phyloP scores from a whole-genome alignment of 2,888 invertebrate genomes.

The Nemurella pictetii region DNA sequence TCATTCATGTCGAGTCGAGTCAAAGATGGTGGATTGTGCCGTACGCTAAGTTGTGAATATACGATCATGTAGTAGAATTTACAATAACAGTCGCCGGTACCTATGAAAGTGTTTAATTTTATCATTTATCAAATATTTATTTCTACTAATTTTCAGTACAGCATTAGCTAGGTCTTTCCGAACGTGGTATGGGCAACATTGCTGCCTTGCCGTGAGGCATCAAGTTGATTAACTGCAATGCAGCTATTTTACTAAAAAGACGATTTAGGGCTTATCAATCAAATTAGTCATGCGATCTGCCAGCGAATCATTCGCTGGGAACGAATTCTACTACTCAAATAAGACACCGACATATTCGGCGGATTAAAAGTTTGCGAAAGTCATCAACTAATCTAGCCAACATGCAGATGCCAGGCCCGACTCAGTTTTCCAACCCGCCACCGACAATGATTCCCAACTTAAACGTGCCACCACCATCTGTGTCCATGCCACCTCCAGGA shows the following conservation, averaged over 20 bases:
- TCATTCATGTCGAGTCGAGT: background rate
- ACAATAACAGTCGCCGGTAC: background rate
- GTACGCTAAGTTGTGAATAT: background rate
- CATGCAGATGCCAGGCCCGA: conserved; percentile 37
- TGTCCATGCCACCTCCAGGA: conserved; percentile 40
- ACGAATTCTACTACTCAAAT: background rate
- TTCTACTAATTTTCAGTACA: background rate
- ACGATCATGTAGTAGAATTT: background rate
- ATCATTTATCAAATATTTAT: background rate
- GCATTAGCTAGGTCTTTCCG: background rate
- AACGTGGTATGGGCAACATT: background rate
- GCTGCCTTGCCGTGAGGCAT: background rate
- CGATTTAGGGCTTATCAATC: background rate
- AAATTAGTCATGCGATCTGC: background rate
- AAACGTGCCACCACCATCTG: conserved; percentile 51
- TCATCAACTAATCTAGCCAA: background rate
- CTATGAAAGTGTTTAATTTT: background rate
- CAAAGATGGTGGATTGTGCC: background rate
- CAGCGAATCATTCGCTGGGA: background rate
- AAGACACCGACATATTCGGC: background rate
- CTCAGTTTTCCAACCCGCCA: conserved; percentile 42
- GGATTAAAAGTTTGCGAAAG: too few species aligned
- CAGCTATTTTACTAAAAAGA: background rate
- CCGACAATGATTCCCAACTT: conserved; percentile 49
- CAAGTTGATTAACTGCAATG: background rate